phyloP scores from a whole-genome alignment of 2,113 vertebrate species.

The Corythornis cristatus region DNA sequence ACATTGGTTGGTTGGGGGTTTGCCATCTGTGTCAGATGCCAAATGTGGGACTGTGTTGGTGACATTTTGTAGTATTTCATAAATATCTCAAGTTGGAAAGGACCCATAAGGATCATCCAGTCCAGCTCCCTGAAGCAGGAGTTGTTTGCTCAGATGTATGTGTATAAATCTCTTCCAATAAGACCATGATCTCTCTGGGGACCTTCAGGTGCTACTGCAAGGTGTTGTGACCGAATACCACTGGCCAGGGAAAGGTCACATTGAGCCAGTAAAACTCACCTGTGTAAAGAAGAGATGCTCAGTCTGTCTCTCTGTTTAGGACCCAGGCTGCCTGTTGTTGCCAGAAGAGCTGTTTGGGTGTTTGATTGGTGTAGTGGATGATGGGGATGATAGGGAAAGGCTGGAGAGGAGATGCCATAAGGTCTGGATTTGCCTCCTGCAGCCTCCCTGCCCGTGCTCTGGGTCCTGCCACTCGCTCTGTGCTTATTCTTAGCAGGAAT shows the following conservation, averaged over 20 bases:
- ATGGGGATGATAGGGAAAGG: not conserved
- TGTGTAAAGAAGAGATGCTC: not conserved
- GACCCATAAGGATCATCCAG: not conserved
- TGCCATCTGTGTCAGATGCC: not conserved
- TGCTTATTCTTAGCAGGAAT: not conserved
- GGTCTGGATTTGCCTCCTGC: not conserved
- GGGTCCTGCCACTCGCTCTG: fast-evolving
- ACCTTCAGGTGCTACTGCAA: not conserved
- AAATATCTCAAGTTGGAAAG: not conserved
- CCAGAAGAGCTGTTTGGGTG: not conserved
- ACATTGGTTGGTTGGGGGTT: not conserved
- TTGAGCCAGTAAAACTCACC: not conserved
- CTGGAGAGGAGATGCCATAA: not conserved
- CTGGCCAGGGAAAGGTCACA: not conserved
- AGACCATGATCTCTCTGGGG: not conserved
- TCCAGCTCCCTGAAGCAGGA: not conserved
- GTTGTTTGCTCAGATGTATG: not conserved
- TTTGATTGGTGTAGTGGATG: not conserved
- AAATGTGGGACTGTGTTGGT: not conserved
- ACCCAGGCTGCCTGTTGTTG: not conserved
- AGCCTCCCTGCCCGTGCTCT: not conserved
- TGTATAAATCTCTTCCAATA: not conserved
- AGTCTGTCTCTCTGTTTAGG: not conserved
- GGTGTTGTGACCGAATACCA: not conserved
- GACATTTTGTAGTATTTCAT: not conserved